phyloP scores from a whole-genome alignment of 2,888 invertebrate genomes.

The Cephus pulcher region DNA sequence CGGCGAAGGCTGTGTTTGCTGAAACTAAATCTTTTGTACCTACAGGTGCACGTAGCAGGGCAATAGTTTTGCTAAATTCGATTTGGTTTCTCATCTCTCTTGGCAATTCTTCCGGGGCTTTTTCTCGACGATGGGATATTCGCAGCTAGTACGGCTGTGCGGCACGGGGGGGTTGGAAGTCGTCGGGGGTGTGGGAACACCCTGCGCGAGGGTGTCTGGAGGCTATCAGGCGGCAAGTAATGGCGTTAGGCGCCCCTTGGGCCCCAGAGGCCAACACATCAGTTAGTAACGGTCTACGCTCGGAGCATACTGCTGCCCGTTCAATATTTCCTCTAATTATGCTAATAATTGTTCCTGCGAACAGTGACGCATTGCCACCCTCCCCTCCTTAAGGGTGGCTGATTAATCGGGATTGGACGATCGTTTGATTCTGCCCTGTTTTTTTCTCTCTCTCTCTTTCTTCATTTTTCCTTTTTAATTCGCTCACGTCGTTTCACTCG shows the following conservation, averaged over 20 bases:
- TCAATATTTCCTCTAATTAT: slow-evolving; percentile 42
- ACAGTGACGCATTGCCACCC: background rate
- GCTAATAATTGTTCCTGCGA: slow-evolving; percentile 40
- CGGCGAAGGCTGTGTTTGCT: slow-evolving; percentile 31
- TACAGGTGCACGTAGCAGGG: slow-evolving; percentile 33
- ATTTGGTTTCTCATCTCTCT: slow-evolving; percentile 47
- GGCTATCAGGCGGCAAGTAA: slow-evolving; percentile 52
- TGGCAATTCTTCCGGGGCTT: slow-evolving; percentile 29
- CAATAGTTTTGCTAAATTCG: slow-evolving; percentile 54
- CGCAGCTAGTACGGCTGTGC: background rate
- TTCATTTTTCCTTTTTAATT: background rate
- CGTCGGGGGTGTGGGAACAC: slow-evolving; percentile 19
- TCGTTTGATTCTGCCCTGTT: background rate
- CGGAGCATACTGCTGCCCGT: slow-evolving; percentile 24
- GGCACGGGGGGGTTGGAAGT: slow-evolving; percentile 2
- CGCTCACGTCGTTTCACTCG: background rate
- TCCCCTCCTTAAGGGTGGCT: background rate
- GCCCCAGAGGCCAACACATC: slow-evolving; percentile 52
- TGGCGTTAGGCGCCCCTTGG: slow-evolving; percentile 47
- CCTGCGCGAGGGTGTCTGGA: slow-evolving; percentile 41
- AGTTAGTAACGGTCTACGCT: slow-evolving; percentile 42
- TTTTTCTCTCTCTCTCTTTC: too few species aligned
- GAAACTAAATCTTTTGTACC: slow-evolving; percentile 47
- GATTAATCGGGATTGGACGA: background rate
- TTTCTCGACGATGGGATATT: slow-evolving; percentile 17